phyloP scores from a whole-genome alignment of 2,888 invertebrate genomes.

The Volucella inanis region DNA sequence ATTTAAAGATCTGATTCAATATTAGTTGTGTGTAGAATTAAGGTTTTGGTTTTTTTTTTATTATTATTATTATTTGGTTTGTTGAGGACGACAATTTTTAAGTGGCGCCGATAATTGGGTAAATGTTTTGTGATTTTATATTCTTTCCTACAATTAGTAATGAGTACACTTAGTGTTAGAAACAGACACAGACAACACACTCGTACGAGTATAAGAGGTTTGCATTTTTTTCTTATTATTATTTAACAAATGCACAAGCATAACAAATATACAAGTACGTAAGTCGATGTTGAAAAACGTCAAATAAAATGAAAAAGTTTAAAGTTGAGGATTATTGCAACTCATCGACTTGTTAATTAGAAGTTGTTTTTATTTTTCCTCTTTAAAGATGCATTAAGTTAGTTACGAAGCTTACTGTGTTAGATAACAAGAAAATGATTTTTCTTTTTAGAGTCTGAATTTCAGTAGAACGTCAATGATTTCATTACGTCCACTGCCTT shows the following conservation, averaged over 20 bases:
- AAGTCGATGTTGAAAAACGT: background rate
- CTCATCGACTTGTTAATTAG: background rate
- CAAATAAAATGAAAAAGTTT: background rate
- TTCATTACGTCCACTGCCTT: no score
- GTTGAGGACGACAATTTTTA: conserved; percentile 37
- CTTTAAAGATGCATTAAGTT: no score
- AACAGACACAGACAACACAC: background rate
- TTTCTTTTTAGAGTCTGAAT: no score
- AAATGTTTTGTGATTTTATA: conserved; percentile 36
- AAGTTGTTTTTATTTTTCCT: background rate
- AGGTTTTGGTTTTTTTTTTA: background rate
- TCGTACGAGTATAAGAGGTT: conserved; percentile 21
- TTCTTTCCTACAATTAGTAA: no score
- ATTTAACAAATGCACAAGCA: background rate
- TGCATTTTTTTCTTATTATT: background rate
- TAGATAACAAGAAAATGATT: no score
- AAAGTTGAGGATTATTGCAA: background rate
- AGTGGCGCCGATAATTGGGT: conserved; percentile 62
- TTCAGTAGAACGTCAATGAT: no score
- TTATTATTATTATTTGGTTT: conserved; percentile 10
- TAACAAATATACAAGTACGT: no score
- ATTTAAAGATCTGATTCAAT: conserved; percentile 61
- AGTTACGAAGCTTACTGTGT: no score
- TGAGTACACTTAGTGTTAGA: no score
- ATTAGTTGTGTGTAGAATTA: background rate